Evolutionary conservation across 2,888 invertebrate species (phyloP).

Genomic region (Taenaris catops): DNA sequence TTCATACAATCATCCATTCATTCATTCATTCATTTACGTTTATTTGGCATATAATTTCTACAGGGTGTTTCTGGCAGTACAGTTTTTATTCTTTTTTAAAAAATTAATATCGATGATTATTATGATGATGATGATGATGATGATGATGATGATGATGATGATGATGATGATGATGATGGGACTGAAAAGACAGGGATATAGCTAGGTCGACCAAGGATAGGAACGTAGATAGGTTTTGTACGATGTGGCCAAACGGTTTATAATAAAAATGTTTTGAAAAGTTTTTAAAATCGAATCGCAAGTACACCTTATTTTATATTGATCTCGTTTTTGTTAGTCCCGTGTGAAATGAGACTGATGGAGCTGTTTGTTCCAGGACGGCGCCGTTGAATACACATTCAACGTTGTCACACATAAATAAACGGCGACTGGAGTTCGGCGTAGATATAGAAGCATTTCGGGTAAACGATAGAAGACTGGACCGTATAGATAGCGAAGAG

Average conservation of each 20-base stretch:
- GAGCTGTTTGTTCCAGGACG: slow-evolving; percentile 52
- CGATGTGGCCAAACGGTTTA: slow-evolving; percentile 55
- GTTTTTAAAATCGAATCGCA: slow-evolving; percentile 67
- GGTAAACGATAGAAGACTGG: slow-evolving; percentile 51
- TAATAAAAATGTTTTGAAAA: slow-evolving; percentile 32
- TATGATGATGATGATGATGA: no score
- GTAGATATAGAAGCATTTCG: slow-evolving; percentile 72
- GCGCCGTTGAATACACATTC: slow-evolving; percentile 76
- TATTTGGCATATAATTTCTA: slow-evolving; percentile 45
- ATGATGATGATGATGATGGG: slow-evolving; percentile 47
- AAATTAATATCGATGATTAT: slow-evolving; percentile 54
- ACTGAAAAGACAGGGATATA: slow-evolving; percentile 72
- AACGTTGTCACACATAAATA: slow-evolving; percentile 83
- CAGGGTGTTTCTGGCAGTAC: slow-evolving; percentile 55
- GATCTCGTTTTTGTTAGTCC: slow-evolving; percentile 31
- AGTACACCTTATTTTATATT: slow-evolving; percentile 57
- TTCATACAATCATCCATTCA: no score
- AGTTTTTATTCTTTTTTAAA: slow-evolving; percentile 43
- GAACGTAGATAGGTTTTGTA: slow-evolving; percentile 67
- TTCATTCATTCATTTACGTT: slow-evolving; percentile 3
- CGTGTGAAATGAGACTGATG: slow-evolving; percentile 22
- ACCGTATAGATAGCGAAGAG: slow-evolving; percentile 45
- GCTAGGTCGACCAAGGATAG: slow-evolving; percentile 52
- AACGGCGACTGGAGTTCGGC: slow-evolving; percentile 84
- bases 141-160: no score